Evolutionary conservation across 2,113 vertebrate genomes (phyloP).

Genomic region (Hemiscyllium ocellatum): DNA sequence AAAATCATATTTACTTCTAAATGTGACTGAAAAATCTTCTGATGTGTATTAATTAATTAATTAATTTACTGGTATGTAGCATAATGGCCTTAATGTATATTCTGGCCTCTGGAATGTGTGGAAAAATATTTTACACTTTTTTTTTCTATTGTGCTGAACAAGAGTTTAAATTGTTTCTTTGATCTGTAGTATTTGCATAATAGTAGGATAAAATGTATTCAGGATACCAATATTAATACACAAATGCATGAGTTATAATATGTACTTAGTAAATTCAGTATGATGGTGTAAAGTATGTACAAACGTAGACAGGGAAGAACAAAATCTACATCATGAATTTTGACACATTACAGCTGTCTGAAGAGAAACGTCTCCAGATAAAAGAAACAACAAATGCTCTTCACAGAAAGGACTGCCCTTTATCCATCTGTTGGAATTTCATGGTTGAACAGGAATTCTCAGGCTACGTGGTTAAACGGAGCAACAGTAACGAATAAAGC

Average conservation of each 20-base stretch:
- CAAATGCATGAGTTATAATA: conserved; percentile 39
- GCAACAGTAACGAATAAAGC: conserved; percentile 84
- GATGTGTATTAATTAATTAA: background rate
- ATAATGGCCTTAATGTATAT: conserved; percentile 32
- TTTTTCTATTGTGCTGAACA: background rate
- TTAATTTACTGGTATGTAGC: conserved; percentile 23
- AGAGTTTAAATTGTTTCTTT: background rate
- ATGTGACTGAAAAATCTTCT: background rate
- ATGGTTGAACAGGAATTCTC: conserved; percentile 77
- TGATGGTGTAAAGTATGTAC: conserved; percentile 58
- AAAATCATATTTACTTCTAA: background rate
- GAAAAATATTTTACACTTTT: background rate
- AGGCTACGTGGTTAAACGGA: conserved; percentile 76
- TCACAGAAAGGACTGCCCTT: conserved; percentile 59
- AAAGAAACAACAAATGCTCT: conserved; percentile 58
- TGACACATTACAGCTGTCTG: conserved; percentile 98
- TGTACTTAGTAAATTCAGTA: conserved; percentile 40
- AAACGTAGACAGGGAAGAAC: conserved; percentile 74
- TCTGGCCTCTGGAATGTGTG: background rate
- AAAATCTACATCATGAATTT: conserved; percentile 99
- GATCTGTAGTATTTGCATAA: background rate
- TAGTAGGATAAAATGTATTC: background rate
- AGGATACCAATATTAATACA: conserved; percentile 22
- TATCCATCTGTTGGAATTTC: conserved; percentile 70
- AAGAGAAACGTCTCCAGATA: conserved; percentile 77